These are phyloP conservation scores for Myodes glareolus DNA, from an alignment of 2,113 vertebrate genomes.

Conservation along the genomic window DNA sequence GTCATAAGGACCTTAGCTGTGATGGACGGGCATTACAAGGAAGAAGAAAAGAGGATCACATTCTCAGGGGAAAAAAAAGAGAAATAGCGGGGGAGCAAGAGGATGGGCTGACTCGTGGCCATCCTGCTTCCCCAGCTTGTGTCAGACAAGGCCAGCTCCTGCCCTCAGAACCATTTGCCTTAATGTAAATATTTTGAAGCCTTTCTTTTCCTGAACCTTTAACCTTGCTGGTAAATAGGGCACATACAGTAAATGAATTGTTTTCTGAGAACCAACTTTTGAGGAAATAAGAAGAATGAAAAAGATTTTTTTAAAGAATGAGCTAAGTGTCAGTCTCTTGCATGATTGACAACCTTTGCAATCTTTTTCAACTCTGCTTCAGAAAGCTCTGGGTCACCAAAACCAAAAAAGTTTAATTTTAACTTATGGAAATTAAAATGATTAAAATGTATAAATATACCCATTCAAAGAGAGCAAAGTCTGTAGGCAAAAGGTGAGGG, in stretches of 20 bases:
- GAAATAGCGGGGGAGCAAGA: neutral
- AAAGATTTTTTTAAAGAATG: conserved; percentile 42
- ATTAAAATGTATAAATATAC: neutral
- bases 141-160: neutral
- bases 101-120: neutral
- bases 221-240: conserved; percentile 75
- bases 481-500: neutral
- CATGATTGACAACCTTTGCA: conserved; percentile 41
- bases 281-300: conserved; percentile 68
- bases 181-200: conserved; percentile 75
- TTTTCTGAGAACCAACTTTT: conserved; percentile 80
- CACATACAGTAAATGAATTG: conserved; percentile 66
- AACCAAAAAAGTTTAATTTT: conserved; percentile 2
- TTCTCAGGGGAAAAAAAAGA: neutral
- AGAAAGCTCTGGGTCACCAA: neutral
- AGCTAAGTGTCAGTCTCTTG: conserved; percentile 44
- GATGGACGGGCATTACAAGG: neutral
- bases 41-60: neutral
- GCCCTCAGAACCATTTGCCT: conserved; percentile 35
- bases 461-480: neutral
- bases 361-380: conserved; percentile 18
- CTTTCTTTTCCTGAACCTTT: conserved; percentile 75
- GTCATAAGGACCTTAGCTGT: neutral
- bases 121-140: neutral
- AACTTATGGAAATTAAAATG: neutral